Evolutionary conservation across 2,888 invertebrate genomes (phyloP).

Genomic region (Sphaerophoria taeniata): DNA sequence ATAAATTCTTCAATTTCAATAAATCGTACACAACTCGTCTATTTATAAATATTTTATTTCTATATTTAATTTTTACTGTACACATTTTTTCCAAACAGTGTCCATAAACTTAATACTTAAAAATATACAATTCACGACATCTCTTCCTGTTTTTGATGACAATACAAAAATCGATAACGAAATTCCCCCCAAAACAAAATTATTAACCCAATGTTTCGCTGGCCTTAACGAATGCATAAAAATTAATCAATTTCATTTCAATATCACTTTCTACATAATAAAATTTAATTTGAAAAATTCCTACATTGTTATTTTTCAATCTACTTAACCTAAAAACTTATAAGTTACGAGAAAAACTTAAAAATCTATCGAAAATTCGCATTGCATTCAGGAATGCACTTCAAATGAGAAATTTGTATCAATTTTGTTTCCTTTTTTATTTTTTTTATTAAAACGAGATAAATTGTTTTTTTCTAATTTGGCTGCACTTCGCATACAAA

Average conservation of each 20-base stretch:
- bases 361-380: slow-evolving; percentile 50
- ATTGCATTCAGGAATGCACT: slow-evolving; percentile 44
- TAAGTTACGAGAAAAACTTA: slow-evolving; percentile 24
- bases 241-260: slow-evolving; percentile 23
- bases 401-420: slow-evolving; percentile 19
- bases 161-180: slow-evolving; percentile 22
- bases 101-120: slow-evolving; percentile 58
- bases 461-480: slow-evolving; percentile 72
- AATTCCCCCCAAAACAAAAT: slow-evolving; percentile 11
- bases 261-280: slow-evolving; percentile 29
- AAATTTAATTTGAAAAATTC: slow-evolving; percentile 39
- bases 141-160: slow-evolving; percentile 44
- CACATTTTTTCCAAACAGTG: slow-evolving; percentile 24
- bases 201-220: slow-evolving; percentile 51
- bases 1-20: not conserved
- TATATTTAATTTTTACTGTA: slow-evolving; percentile 29
- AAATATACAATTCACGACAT: slow-evolving; percentile 53
- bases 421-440: slow-evolving; percentile 17
- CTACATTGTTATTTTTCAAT: slow-evolving; percentile 19
- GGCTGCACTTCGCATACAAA: slow-evolving; percentile 93
- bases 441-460: not conserved
- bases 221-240: slow-evolving; percentile 33
- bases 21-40: slow-evolving; percentile 25
- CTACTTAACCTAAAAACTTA: slow-evolving; percentile 45
- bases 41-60: slow-evolving; percentile 56